Conservation (phyloP, 2,113 vertebrate genomes). For the Calidris pygmaea region DNA sequence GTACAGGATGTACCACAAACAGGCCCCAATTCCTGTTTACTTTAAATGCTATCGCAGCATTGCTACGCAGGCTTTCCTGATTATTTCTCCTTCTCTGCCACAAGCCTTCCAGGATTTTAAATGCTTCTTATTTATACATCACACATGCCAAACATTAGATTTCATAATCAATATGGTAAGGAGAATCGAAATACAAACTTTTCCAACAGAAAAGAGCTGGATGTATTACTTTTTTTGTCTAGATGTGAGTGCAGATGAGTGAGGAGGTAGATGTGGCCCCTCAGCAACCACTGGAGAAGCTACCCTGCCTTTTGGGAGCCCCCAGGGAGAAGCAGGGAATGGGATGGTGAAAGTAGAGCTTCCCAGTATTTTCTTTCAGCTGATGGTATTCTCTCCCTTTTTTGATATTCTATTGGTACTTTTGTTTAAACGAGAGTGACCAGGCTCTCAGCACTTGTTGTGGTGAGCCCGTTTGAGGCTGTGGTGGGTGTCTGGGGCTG, state of each 20-base stretch:
- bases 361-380: not conserved
- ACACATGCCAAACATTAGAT: not conserved
- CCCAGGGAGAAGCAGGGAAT: not conserved
- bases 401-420: not conserved
- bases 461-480: not conserved
- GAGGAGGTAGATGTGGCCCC: not conserved
- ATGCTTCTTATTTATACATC: not conserved
- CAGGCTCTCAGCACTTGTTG: not conserved
- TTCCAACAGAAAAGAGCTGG: not conserved
- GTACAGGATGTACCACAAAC: conserved; percentile 50
- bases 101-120: not conserved
- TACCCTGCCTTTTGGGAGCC: not conserved
- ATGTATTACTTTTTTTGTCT: not conserved
- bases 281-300: not conserved
- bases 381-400: not conserved
- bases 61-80: conserved; percentile 9
- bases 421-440: not conserved
- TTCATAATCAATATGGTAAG: not conserved
- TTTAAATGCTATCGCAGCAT: not conserved
- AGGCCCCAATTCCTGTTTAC: conserved; percentile 44
- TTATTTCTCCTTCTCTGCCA: not conserved
- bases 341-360: not conserved
- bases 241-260: not conserved
- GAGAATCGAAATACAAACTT: not conserved
- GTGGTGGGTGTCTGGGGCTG: not conserved